Evolutionary conservation across 2,797 vertebrate genomes (phyloP), one percentile per base, ranked within the genome.

Genomic region (Acipenser ruthenus): DNA sequence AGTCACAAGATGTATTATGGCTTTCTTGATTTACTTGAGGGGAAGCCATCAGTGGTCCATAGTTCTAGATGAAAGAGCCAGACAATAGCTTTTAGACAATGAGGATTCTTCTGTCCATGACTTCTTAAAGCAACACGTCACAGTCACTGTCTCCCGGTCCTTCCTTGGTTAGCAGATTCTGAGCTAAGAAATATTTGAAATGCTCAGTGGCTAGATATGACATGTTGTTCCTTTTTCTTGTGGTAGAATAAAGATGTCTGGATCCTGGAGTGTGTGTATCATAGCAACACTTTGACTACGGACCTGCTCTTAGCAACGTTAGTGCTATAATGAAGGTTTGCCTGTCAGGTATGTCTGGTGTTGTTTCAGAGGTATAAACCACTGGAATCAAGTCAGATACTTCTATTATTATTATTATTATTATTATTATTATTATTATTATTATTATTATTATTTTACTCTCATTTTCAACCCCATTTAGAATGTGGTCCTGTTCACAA

Each of bases 151-250:
- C 51, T 66, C 49, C 8, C 3, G 48, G 10, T 37, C 13, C 18
- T 23, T 50, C 23, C 11, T 51, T 15, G 18, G n/a, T 48, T 64
- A 56, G 62, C 8, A 51, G 15, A 23, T 58, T 7, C 60, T 47
- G 58, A 67, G 49, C 18, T n/a, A 62, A 53, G 56, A 70, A 60
- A 62, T 64, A 50, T 66, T 67, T 70, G 63, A 70, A 64, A 69
- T 69, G 65, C 63, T 37, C 58, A 65, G 49, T 49, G 11, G 13
- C n/a, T 8, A 65, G 68, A 69, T 69, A 61, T 51, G 68, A 60
- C 53, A 53, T 60, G 9, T 52, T 58, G n/a, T 62, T 37, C 67
- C 61, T 37, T 10, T 63, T 63, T 64, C 48, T n/a, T 63, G n/a
- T 7, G 13, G 55, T 60, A 37, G 62, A 68, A 68, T 12, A 8